Evolutionary conservation across 1,140 invertebrate genomes (phyloP).

Genomic region (Maniola jurtina): DNA sequence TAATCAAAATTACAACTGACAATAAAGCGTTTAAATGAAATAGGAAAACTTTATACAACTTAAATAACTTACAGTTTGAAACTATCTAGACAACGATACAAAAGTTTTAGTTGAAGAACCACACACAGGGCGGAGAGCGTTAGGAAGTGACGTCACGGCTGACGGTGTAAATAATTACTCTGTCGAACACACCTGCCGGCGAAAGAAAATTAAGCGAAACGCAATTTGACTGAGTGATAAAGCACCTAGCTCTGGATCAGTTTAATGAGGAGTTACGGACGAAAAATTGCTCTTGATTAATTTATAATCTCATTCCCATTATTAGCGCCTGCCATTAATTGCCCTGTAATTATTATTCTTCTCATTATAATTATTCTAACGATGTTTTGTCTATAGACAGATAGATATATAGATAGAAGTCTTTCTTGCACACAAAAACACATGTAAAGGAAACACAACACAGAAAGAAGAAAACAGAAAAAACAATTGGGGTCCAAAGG

Average conservation of each 20-base stretch:
- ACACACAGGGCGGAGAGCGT: conserved; percentile 36
- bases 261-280: conserved; percentile 73
- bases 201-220: conserved; percentile 79
- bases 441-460: no score
- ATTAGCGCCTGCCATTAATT: conserved; percentile 62
- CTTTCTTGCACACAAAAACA: no score
- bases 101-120: conserved; percentile 57
- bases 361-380: conserved; percentile 38
- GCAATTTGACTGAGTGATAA: conserved; percentile 78
- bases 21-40: conserved; percentile 30
- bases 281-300: conserved; percentile 74
- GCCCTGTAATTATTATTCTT: conserved; percentile 55
- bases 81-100: conserved; percentile 60
- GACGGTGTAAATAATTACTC: conserved; percentile 78
- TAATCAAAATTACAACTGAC: no score
- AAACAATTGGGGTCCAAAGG: no score
- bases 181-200: conserved; percentile 77
- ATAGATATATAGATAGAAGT: no score
- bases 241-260: conserved; percentile 73
- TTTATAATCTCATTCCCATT: conserved; percentile 70
- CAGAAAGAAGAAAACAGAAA: no score
- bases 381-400: conserved; percentile 32
- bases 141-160: conserved; percentile 64
- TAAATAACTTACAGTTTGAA: conserved; percentile 50
- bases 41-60: conserved; percentile 49